A percentile compares a stretch with the other conserved stretches of the same genome.
phyloP scores from a whole-genome alignment of 2,113 vertebrate species.

The Carassius gibelio region DNA sequence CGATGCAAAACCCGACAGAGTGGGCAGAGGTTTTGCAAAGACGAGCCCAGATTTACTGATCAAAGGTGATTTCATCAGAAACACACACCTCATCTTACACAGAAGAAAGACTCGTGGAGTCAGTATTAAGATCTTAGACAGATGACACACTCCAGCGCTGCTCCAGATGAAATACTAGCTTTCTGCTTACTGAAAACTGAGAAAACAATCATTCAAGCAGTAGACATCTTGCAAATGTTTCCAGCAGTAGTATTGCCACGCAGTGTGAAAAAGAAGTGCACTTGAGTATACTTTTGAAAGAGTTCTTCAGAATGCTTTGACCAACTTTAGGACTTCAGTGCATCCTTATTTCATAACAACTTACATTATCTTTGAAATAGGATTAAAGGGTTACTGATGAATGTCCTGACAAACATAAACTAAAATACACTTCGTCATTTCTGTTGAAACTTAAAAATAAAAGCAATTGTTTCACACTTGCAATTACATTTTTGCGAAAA shows the following conservation, averaged over 20 bases:
- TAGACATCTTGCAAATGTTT: neutral
- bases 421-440: neutral
- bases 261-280: neutral
- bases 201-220: neutral
- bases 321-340: neutral
- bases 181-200: neutral
- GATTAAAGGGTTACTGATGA: neutral
- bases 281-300: neutral
- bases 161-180: neutral
- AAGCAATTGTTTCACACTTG: too few species aligned
- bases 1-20: slow-evolving; percentile 4
- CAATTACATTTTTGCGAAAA: neutral
- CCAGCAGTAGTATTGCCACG: neutral
- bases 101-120: neutral
- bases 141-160: neutral
- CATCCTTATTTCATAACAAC: too few species aligned
- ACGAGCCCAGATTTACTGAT: slow-evolving; percentile 15
- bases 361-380: neutral
- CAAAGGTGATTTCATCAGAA: slow-evolving; percentile 16
- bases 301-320: neutral
- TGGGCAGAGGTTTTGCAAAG: slow-evolving; percentile 3
- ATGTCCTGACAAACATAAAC: too few species aligned
- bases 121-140: neutral
- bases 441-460: neutral
- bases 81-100: neutral